Evolutionary conservation across 2,113 vertebrate genomes (phyloP).

Genomic region (Daboia siamensis): DNA sequence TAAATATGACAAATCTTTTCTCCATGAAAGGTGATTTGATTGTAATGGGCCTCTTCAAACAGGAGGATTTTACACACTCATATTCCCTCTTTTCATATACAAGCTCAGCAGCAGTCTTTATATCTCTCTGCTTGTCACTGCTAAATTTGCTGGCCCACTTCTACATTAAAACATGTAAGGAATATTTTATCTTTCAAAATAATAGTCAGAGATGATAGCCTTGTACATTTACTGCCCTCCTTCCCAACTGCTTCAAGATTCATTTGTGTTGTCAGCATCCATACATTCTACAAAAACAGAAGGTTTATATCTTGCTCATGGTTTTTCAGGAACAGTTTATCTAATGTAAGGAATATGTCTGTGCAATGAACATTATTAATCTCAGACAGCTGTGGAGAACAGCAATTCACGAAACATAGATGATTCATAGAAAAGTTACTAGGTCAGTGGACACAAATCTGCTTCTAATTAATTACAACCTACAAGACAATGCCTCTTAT

Average conservation of each 20-base stretch:
- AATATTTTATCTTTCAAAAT: not conserved
- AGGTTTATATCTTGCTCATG: not conserved
- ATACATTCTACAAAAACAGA: not conserved
- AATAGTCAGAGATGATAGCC: not conserved
- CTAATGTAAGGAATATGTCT: not conserved
- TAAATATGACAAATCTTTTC: constrained; percentile 4
- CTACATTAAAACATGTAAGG: not conserved
- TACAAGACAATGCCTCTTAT: constrained; percentile 2
- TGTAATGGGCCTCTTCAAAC: constrained; percentile 7
- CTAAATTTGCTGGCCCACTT: not conserved
- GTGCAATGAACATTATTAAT: not conserved
- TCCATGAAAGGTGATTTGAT: not conserved
- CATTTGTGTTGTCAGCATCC: not conserved
- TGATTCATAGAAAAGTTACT: not conserved
- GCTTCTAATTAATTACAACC: constrained; percentile 41
- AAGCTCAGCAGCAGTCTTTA: not conserved
- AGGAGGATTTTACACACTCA: not conserved
- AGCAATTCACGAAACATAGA: not conserved
- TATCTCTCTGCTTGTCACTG: not conserved
- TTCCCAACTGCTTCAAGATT: not conserved
- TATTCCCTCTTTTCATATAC: accelerated
- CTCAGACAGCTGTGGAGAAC: not conserved
- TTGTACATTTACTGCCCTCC: not conserved
- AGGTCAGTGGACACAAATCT: not conserved
- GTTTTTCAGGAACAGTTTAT: not conserved